These are phyloP conservation scores for Okapia johnstoni DNA, from an alignment of 2,113 vertebrate genomes.

Conservation along the genomic window DNA sequence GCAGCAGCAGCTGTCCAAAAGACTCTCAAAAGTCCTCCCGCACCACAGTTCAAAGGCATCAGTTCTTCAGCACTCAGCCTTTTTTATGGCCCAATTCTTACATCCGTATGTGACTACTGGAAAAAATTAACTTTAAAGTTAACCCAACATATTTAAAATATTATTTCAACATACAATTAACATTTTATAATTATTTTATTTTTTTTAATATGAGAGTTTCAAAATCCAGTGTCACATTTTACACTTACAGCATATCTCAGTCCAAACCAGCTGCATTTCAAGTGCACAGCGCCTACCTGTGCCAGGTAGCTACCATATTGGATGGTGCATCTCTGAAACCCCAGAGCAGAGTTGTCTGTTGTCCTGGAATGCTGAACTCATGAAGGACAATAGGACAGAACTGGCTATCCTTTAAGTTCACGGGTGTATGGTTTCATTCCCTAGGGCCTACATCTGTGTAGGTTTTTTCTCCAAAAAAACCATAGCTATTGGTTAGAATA, in stretches of 20 bases:
- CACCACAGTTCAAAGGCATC: neutral
- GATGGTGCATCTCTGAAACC: neutral
- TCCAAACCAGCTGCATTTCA: neutral
- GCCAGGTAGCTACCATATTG: neutral
- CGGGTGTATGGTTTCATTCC: neutral
- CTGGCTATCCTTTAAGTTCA: neutral
- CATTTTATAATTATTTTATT: neutral
- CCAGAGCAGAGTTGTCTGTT: neutral
- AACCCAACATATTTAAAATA: neutral
- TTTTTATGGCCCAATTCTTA: neutral
- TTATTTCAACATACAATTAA: neutral
- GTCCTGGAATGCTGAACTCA: neutral
- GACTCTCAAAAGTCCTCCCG: neutral
- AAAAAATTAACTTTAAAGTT: neutral
- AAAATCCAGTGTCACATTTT: neutral
- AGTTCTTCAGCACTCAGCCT: neutral
- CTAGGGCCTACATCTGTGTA: no score
- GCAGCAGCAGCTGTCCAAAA: no score
- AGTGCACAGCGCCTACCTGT: fast-evolving
- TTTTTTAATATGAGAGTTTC: neutral
- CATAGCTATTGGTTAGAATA: neutral
- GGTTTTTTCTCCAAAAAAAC: neutral
- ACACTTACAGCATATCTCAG: neutral
- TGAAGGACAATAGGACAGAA: neutral
- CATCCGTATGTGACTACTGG: neutral